Evolutionary conservation across 2,797 vertebrate species (phyloP).

Genomic region (Leptoclinus maculatus): DNA sequence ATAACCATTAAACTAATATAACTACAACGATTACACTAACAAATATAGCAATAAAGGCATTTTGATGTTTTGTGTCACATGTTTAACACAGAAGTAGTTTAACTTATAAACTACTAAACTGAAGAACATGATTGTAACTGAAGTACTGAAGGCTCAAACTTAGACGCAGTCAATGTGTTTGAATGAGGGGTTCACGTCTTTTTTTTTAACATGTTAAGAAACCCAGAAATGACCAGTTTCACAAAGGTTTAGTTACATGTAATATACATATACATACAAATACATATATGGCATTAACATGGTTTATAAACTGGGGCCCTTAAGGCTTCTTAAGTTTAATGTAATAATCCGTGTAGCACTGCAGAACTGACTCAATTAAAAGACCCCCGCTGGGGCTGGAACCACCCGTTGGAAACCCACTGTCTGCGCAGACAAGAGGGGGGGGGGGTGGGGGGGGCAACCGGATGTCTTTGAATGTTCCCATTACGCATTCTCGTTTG

Average conservation of each 20-base stretch:
- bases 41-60: neutral
- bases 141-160: neutral
- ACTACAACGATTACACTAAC: no score
- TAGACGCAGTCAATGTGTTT: neutral
- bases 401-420: neutral
- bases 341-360: neutral
- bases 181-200: neutral
- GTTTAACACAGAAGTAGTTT: neutral
- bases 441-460: slow-evolving; percentile 45
- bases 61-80: neutral
- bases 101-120: neutral
- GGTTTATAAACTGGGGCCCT: neutral
- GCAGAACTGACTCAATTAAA: neutral
- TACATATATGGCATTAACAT: neutral
- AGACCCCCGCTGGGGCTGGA: neutral
- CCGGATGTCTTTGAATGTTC: slow-evolving; percentile 69
- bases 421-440: neutral
- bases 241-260: neutral
- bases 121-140: neutral
- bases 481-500: slow-evolving; percentile 57
- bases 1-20: no score
- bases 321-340: neutral
- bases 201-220: neutral
- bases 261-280: neutral
- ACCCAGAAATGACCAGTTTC: neutral